Conservation (phyloP, 2,113 vertebrate species). For the Balaeniceps rex region DNA sequence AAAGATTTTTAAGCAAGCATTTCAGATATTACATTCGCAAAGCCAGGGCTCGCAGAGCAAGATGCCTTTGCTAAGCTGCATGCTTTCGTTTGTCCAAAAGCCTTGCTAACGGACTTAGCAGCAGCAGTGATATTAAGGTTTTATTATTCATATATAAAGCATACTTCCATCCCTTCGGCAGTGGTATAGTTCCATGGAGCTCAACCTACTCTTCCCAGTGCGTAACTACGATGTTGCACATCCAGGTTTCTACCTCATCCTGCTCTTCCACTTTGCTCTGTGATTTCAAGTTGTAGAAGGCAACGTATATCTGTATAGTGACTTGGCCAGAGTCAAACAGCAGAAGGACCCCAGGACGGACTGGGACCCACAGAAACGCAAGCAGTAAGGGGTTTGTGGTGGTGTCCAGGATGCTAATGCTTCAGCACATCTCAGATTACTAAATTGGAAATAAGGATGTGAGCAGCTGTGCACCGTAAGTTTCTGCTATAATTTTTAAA, state of each 20-base stretch:
- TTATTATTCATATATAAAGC: background rate
- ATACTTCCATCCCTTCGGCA: background rate
- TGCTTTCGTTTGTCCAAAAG: background rate
- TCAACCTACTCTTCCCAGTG: background rate
- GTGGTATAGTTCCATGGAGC: background rate
- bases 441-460: background rate
- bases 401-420: background rate
- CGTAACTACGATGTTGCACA: accelerated
- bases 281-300: background rate
- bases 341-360: background rate
- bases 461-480: background rate
- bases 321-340: background rate
- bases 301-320: background rate
- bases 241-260: background rate
- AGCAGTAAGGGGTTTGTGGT: background rate
- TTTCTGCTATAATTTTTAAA: background rate
- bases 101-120: background rate
- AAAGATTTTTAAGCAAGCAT: background rate
- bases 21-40: background rate
- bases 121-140: background rate
- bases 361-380: background rate
- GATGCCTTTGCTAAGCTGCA: background rate
- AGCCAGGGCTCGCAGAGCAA: background rate
- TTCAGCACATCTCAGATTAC: background rate
- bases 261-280: background rate